Percentiles rank a stretch among this genome's conserved stretches.
These are phyloP conservation scores for Lithosia quadra DNA, from an alignment of 2,888 invertebrate genomes.

Conservation along the genomic window DNA sequence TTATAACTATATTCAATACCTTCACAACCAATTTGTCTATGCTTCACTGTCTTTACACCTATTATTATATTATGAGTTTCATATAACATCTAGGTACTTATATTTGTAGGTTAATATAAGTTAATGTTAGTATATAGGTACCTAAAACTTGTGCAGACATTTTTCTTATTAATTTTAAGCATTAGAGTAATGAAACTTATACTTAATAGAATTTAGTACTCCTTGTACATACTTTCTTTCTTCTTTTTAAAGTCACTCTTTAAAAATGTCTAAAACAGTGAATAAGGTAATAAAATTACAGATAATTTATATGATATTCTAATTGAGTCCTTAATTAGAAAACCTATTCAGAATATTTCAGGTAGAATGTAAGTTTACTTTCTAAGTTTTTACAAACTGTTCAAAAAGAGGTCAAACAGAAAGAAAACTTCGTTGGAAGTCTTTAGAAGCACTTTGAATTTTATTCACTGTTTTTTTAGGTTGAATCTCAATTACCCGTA, in stretches of 20 bases:
- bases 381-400: conserved; percentile 17
- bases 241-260: neutral
- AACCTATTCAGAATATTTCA: neutral
- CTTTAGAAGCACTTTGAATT: conserved; percentile 39
- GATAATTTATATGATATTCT: too few relatives aligned
- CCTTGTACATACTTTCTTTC: neutral
- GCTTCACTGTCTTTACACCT: too few relatives aligned
- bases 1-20: neutral
- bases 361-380: neutral
- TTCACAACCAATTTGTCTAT: too few relatives aligned
- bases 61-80: too few relatives aligned
- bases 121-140: too few relatives aligned
- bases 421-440: conserved; percentile 45
- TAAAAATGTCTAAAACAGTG: neutral
- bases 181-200: too few relatives aligned
- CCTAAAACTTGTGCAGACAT: too few relatives aligned
- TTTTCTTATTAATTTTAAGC: too few relatives aligned
- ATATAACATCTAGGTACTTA: too few relatives aligned
- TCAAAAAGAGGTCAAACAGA: conserved; percentile 29
- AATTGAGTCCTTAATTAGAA: neutral
- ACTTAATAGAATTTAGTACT: neutral
- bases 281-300: too few relatives aligned
- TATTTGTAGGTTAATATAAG: too few relatives aligned
- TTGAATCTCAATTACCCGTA: conserved; percentile 51
- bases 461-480: conserved; percentile 40